Percentiles rank a stretch among this genome's conserved stretches.
phyloP scores from a whole-genome alignment of 2,888 invertebrate species.

The Phortica okadai region DNA sequence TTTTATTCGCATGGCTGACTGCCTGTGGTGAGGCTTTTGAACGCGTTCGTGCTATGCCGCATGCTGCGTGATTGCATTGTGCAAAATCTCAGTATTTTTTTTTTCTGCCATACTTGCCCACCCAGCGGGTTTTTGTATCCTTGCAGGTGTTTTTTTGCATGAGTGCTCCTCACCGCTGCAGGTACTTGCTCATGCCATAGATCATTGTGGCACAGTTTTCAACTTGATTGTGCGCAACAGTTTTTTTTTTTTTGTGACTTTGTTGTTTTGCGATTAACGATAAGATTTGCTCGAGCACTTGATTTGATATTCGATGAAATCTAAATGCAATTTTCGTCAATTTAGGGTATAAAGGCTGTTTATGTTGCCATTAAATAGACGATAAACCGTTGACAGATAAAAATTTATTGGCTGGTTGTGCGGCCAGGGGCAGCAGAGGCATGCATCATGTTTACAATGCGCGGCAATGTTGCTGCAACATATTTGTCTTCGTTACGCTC shows the following conservation, averaged over 20 bases:
- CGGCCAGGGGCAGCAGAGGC: not conserved
- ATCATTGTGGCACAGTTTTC: not conserved
- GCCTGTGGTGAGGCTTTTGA: not conserved
- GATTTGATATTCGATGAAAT: not conserved
- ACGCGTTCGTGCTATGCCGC: not conserved
- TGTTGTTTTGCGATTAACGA: not conserved
- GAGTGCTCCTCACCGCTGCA: not conserved
- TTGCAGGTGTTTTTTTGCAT: not conserved
- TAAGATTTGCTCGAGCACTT: constrained; percentile 3
- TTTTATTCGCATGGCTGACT: not conserved
- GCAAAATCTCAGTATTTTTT: not conserved
- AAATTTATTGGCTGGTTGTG: not conserved
- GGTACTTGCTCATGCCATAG: too few relatives aligned
- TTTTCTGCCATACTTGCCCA: not conserved
- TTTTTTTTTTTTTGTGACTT: not conserved
- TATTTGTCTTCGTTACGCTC: constrained; percentile 1
- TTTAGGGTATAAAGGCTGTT: not conserved
- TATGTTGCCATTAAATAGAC: not conserved
- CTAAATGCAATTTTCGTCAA: not conserved
- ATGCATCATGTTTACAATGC: not conserved
- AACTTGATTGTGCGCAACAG: not conserved
- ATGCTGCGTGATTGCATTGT: not conserved
- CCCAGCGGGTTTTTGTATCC: not conserved
- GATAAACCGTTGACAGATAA: not conserved
- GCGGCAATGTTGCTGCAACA: constrained; percentile 12